Base-by-base conservation (phyloP, 2,113 vertebrate species). In the Aptenodytes forsteri region DNA sequence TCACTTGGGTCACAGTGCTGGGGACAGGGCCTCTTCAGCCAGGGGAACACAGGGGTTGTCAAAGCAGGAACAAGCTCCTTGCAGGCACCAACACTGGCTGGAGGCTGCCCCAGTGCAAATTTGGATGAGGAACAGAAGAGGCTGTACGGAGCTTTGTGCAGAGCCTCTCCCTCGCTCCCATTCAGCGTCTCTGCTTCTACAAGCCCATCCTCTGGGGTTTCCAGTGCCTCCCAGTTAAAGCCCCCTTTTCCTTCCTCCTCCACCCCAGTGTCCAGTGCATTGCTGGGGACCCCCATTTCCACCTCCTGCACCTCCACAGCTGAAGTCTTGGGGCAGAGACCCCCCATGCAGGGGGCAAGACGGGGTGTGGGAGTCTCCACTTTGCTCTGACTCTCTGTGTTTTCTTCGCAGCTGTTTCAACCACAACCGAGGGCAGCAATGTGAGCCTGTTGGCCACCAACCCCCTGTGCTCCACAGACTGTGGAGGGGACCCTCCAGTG, bases 381-480 rank as follows among this genome's bases (percentile, higher is more conserved):
- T 54, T 73, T 38, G 23, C 42, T 67, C 64, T 84, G 54, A 81
- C 29, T 80, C 32, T 73, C 27, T 54, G 34, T 75, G 30, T 56
- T 82, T 85, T 66, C 56, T 85, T 61, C 4, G 1, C 58, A 96
- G 75, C 40, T 58, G 7, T 36, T 86, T 55, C 93, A 64, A 32
- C 20, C 52, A 55, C 56, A 25, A 54, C 38, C 0, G 2, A 55
- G 20, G 11, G 32, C 36, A 34, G 47, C 2, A 4, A 32, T 0
- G 0, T 2, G 56, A 30, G 4, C 49, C 6, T 1, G 0, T 1
- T 40, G 30, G 20, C 38, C 52, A 49, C 16, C 50, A 49, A 10
- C 2, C 3, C 23, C 11, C 32, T 23, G 11, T 40, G n/a, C 3
- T 19, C 29, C 13, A 26, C 1, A 0, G 46, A 5, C 49, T 52